These are phyloP conservation scores for Mimumesa dahlbomi DNA, from an alignment of 2,888 invertebrate genomes.

Conservation along the genomic window DNA sequence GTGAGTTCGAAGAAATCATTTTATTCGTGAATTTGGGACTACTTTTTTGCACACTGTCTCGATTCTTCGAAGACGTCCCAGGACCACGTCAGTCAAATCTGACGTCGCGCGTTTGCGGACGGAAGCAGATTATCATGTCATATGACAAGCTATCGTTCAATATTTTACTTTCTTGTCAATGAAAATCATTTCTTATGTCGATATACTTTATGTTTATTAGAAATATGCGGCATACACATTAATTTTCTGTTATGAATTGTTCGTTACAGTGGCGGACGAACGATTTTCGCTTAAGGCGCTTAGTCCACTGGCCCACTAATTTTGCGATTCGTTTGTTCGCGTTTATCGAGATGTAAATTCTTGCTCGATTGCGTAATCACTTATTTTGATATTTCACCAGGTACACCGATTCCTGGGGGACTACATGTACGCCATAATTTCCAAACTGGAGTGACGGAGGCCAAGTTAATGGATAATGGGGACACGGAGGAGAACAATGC, in stretches of 20 bases:
- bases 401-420: constrained; percentile 87
- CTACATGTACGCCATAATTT: constrained; percentile 89
- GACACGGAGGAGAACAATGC: constrained; percentile 56
- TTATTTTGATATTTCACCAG: constrained; percentile 77
- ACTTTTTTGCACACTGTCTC: constrained; percentile 43
- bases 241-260: background rate
- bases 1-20: constrained; percentile 78
- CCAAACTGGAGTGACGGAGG: constrained; percentile 88
- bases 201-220: background rate
- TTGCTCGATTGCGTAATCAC: background rate
- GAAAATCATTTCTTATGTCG: background rate
- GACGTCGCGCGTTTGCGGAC: constrained; percentile 11
- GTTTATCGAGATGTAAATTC: background rate
- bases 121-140: background rate
- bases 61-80: constrained; percentile 25
- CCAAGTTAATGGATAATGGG: constrained; percentile 84
- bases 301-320: too few species aligned
- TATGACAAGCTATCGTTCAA: background rate
- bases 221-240: background rate
- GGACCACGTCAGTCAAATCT: constrained; percentile 66
- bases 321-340: too few species aligned
- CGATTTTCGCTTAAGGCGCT: constrained; percentile 30
- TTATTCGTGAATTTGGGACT: constrained; percentile 26
- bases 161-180: too few species aligned
- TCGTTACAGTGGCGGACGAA: constrained; percentile 41